These are phyloP conservation scores for Orchesellides sinensis DNA, from an alignment of 2,888 invertebrate genomes.

Conservation along the genomic window DNA sequence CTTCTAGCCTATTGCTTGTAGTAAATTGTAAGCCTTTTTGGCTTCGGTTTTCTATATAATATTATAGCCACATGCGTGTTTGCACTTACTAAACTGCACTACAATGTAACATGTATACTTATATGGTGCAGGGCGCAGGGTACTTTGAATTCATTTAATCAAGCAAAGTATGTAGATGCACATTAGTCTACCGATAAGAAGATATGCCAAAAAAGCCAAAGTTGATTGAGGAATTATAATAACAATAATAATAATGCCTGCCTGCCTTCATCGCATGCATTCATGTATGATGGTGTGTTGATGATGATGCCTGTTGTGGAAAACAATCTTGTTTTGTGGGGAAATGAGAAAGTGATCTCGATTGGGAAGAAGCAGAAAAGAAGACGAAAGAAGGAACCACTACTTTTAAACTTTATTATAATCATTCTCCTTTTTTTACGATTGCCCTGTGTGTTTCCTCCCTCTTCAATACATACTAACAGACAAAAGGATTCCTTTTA, in stretches of 20 bases:
- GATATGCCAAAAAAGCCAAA: too few species aligned
- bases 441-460: slow-evolving; percentile 34
- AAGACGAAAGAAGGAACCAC: slow-evolving; percentile 51
- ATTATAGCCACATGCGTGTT: too few species aligned
- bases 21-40: neutral
- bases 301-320: slow-evolving; percentile 21
- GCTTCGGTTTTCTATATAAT: too few species aligned
- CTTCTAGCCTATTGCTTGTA: too few species aligned
- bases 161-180: slow-evolving; percentile 11
- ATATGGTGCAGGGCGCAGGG: too few species aligned
- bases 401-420: slow-evolving; percentile 8
- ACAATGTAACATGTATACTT: too few species aligned
- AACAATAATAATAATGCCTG: neutral
- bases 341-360: slow-evolving; percentile 67
- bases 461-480: slow-evolving; percentile 28
- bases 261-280: too few species aligned
- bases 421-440: slow-evolving; percentile 18
- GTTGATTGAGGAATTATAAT: neutral
- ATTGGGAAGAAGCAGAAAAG: slow-evolving; percentile 53
- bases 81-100: neutral
- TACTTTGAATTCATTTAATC: slow-evolving; percentile 23
- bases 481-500: slow-evolving; percentile 21
- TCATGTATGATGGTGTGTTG: neutral
- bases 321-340: slow-evolving; percentile 55
- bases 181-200: too few species aligned